Conservation (phyloP, 1,140 invertebrate genomes). For the Dolichoris vasculosae region DNA sequence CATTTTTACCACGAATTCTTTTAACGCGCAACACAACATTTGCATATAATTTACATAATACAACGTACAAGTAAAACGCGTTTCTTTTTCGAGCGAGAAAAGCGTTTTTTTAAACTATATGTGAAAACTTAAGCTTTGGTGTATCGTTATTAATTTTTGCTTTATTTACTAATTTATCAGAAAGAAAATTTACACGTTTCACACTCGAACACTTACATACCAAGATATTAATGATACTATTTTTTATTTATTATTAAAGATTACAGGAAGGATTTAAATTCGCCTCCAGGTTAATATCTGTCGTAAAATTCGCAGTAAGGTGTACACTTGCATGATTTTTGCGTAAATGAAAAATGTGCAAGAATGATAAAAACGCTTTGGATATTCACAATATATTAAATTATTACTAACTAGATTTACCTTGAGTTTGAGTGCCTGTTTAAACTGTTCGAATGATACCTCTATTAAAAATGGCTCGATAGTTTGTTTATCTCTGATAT, state of each 20-base stretch:
- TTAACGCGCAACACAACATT: neutral
- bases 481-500: no score
- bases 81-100: neutral
- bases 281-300: constrained; percentile 48
- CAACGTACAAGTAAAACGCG: neutral
- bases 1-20: neutral
- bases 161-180: neutral
- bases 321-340: constrained; percentile 7
- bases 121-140: neutral
- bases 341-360: no score
- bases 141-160: no score
- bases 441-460: neutral
- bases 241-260: constrained; percentile 46
- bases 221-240: neutral
- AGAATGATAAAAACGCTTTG: neutral
- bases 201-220: no score
- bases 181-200: neutral
- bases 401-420: neutral
- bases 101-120: no score
- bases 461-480: no score
- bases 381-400: neutral
- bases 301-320: constrained; percentile 29
- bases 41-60: neutral
- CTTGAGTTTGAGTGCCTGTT: neutral
- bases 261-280: constrained; percentile 44